phyloP scores from a whole-genome alignment of 2,113 vertebrate genomes.

The Trematomus loennbergii region DNA sequence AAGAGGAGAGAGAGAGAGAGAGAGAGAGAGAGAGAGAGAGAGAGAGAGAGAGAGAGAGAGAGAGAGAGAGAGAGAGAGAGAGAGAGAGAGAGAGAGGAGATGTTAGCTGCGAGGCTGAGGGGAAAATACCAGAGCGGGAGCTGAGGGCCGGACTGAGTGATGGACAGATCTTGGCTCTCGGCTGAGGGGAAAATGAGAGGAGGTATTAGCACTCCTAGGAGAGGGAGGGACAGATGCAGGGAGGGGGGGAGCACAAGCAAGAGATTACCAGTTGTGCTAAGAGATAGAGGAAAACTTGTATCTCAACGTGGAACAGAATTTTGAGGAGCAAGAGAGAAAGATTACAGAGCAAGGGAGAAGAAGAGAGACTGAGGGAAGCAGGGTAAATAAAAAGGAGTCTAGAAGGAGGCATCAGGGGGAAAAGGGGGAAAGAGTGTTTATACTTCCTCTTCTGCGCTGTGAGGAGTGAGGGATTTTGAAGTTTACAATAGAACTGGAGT shows the following conservation, averaged over 20 bases:
- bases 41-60: not conserved
- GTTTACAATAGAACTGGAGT: slow-evolving; percentile 50
- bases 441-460: slow-evolving; percentile 45
- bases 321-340: slow-evolving; percentile 40
- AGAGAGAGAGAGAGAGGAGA: not conserved
- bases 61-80: not conserved
- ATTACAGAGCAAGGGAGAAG: slow-evolving; percentile 45
- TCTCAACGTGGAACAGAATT: slow-evolving; percentile 42
- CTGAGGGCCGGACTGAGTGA: slow-evolving; percentile 19
- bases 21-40: not conserved
- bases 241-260: not conserved
- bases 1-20: not conserved
- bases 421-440: slow-evolving; percentile 28
- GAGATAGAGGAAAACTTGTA: slow-evolving; percentile 17
- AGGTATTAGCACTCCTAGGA: slow-evolving; percentile 23
- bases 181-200: slow-evolving; percentile 18
- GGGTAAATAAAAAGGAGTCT: not conserved
- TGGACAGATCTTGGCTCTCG: slow-evolving; percentile 37
- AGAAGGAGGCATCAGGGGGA: too few relatives aligned
- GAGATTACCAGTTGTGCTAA: slow-evolving; percentile 27
- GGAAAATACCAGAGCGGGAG: slow-evolving; percentile 36
- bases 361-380: slow-evolving; percentile 27
- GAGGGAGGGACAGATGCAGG: slow-evolving; percentile 1
- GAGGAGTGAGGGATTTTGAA: slow-evolving; percentile 41
- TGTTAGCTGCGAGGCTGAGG: slow-evolving; percentile 29